Base-by-base conservation (phyloP, 1,140 invertebrate genomes). In the Cherax quadricarinatus region DNA sequence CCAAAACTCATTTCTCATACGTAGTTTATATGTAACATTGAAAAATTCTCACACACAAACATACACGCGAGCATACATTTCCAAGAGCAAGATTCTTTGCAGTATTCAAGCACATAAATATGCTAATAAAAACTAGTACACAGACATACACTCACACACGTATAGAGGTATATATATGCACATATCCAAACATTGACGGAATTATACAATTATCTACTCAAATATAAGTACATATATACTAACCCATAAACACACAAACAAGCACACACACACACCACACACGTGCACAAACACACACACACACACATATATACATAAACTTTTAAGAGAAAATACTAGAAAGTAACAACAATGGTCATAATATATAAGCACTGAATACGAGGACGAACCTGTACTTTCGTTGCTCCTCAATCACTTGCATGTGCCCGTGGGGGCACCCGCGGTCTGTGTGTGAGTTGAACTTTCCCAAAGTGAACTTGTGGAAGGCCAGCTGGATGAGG, bases 401-500 rank as follows among this genome's bases (percentile, higher is more conserved):
- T 51, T 91, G 89, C 66, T 91, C 84, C 89, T 91, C 89, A 1
- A 91, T 91, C 73, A 91, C 60, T 30, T 91, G 89, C 89, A 91
- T 91, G 83, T 91, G 89, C 6, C 93, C 94, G 57, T 93, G 87
- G 0, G 89, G 86, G 41, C 94, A 94, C 6, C 94, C 93, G 24
- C 87, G 75, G 49, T 82, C 84, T 3, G 70, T 86, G 70, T 93
- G 87, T 0, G 88, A 89, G 53, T 90, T 84, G 60, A 94, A 79
- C 80, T 88, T 85, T 60, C 88, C 86, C 30, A 93, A 53, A 3
- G 75, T 78, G 81, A 89, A 88, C 70, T 84, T 89, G 78, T 89
- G 88, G 57, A 93, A 93, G 60, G 80, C 96, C 95, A 98, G 97
- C 95, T 97, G 97, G 10, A 98, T 97, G 88, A 98, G 96, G 94